Evolutionary conservation across 2,888 invertebrate genomes (phyloP).

Genomic region (Stegana nigrithorax): DNA sequence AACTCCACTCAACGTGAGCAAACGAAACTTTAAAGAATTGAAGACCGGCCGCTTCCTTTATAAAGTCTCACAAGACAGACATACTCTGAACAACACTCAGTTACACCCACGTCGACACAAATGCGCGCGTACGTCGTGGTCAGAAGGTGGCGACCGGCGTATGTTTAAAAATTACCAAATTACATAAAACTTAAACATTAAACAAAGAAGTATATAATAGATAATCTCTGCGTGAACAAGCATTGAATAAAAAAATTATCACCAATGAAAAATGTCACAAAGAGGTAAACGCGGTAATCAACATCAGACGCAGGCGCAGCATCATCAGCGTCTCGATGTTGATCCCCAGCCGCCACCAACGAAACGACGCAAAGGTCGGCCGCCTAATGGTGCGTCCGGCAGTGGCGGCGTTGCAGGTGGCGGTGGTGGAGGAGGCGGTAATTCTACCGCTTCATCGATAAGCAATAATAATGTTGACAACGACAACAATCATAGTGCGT

Average conservation of each 20-base stretch:
- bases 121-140: conserved; percentile 15
- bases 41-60: too few relatives aligned
- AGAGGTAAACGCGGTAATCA: conserved; percentile 82
- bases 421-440: conserved; percentile 31
- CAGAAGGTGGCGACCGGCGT: neutral
- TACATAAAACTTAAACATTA: neutral
- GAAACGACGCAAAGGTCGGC: conserved; percentile 82
- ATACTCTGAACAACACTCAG: conserved; percentile 1
- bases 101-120: conserved; percentile 40
- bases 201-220: conserved; percentile 7
- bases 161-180: neutral
- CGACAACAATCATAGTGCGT: conserved; percentile 40
- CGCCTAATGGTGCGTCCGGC: conserved; percentile 68
- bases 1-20: conserved; percentile 12
- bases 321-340: conserved; percentile 67
- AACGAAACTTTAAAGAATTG: conserved; percentile 10
- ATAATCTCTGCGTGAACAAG: conserved; percentile 2
- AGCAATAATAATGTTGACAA: conserved; percentile 36
- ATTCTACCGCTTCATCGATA: conserved; percentile 24
- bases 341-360: conserved; percentile 73
- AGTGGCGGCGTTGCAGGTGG: conserved; percentile 38
- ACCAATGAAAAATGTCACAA: conserved; percentile 76
- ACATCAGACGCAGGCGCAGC: conserved; percentile 70
- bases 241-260: conserved; percentile 22
- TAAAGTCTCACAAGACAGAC: too few relatives aligned